Evolutionary conservation across 2,113 vertebrate genomes (phyloP).

Genomic region (Cottus gobio): DNA sequence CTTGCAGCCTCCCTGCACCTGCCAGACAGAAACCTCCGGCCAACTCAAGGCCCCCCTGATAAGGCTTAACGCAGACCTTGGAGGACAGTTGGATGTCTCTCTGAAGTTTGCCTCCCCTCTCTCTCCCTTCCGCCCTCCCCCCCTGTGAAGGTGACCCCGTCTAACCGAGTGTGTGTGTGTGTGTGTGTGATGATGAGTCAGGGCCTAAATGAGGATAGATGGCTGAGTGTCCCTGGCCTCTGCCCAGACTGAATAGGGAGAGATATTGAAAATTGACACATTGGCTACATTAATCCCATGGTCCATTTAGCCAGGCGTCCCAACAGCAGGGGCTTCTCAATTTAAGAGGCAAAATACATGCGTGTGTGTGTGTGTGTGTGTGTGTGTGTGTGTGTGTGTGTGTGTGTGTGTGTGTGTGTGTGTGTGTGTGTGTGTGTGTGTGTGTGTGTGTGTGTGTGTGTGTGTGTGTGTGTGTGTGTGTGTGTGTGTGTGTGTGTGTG

Average conservation of each 20-base stretch:
- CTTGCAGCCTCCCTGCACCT: conserved; percentile 58
- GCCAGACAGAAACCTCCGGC: conserved; percentile 56
- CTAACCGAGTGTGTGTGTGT: conserved; percentile 37
- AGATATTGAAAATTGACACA: conserved; percentile 82
- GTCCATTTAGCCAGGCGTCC: conserved; percentile 76
- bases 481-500: conserved; percentile 25
- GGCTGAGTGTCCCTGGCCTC: conserved; percentile 75
- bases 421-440: conserved; percentile 41
- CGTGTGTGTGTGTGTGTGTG: conserved; percentile 11
- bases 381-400: conserved; percentile 7
- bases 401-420: conserved; percentile 25
- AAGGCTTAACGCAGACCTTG: conserved; percentile 69
- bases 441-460: conserved; percentile 43
- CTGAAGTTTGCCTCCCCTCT: conserved; percentile 61
- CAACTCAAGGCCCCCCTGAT: conserved; percentile 64
- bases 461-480: background rate
- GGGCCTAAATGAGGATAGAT: conserved; percentile 82
- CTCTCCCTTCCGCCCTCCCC: conserved; percentile 30
- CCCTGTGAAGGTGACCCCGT: conserved; percentile 78
- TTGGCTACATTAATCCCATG: conserved; percentile 82
- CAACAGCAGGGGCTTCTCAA: conserved; percentile 58
- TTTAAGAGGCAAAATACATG: conserved; percentile 62
- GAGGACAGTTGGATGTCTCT: conserved; percentile 62
- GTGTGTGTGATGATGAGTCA: conserved; percentile 71
- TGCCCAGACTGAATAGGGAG: conserved; percentile 67